Evolutionary conservation across 2,113 vertebrate genomes (phyloP).

Genomic region (Procapra przewalskii): DNA sequence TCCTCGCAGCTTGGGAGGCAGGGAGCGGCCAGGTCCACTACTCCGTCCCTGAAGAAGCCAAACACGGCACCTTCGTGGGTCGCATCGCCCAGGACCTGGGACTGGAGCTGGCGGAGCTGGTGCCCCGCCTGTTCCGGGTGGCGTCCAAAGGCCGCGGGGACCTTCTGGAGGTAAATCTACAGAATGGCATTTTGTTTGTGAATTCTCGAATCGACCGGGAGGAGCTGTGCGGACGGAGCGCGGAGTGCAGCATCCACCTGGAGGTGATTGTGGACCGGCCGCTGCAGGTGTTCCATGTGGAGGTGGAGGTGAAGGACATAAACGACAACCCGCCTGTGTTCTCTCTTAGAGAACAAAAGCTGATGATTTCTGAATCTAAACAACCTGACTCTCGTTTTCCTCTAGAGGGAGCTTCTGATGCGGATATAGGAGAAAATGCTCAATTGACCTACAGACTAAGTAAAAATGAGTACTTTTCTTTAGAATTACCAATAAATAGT

Average conservation of each 20-base stretch:
- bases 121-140: slow-evolving; percentile 70
- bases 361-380: slow-evolving; percentile 80
- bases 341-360: slow-evolving; percentile 46
- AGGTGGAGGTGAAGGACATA: slow-evolving; percentile 83
- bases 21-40: slow-evolving; percentile 75
- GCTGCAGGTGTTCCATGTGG: slow-evolving; percentile 85
- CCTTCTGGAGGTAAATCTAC: slow-evolving; percentile 84
- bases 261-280: slow-evolving; percentile 80
- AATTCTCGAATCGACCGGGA: slow-evolving; percentile 83
- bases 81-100: slow-evolving; percentile 86
- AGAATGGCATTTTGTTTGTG: slow-evolving; percentile 74
- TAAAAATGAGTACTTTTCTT: slow-evolving; percentile 74
- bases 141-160: slow-evolving; percentile 75
- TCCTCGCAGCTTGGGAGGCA: slow-evolving; percentile 20
- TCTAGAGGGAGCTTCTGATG: slow-evolving; percentile 79
- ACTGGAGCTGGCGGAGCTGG: slow-evolving; percentile 76
- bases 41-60: slow-evolving; percentile 82
- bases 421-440: slow-evolving; percentile 80
- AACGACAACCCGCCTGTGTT: slow-evolving; percentile 86
- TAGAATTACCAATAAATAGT: slow-evolving; percentile 54
- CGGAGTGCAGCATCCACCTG: slow-evolving; percentile 74
- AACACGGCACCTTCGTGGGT: slow-evolving; percentile 85
- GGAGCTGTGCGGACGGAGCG: slow-evolving; percentile 70
- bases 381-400: slow-evolving; percentile 78
- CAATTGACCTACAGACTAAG: slow-evolving; percentile 80